Base-by-base conservation (phyloP, 2,113 vertebrate genomes). In the Potamarius usumacintae region DNA sequence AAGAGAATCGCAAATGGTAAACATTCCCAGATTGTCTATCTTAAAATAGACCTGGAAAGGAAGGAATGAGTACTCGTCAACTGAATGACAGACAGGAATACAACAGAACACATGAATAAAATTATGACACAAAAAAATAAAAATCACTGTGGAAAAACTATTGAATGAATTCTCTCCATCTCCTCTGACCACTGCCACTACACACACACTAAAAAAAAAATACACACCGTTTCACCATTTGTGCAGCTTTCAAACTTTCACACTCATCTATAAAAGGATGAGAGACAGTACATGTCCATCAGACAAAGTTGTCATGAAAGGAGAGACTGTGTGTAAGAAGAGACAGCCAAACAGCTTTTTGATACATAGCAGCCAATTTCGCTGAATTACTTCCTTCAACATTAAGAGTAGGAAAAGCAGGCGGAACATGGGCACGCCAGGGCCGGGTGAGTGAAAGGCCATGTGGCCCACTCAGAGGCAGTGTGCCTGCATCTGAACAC, bases 21-120 rank as follows among this genome's bases (percentile, higher is more conserved):
- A 93, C 91, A 93, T 91, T 93, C 87, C 92, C 92, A 92, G 89
- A 93, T 90, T 89, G 80, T 88, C 52, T 48, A 82, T 90, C 88
- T 85, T 91, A 91, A 92, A 93, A 93, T 89, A 92, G 89, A 92
- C 60, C 63, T 69, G 63, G 58, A 87, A 84, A 90, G 74, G 74
- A 87, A 85, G 79, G 48, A 88, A 89, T 91, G 86, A 53, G 18
- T 77, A 86, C 83, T 81, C 57, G 60, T 71, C 58, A 84, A 92
- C 87, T 57, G 85, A 89, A 88, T 17, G 65, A 81, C 83, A 86
- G 80, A 82, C 82, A 82, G 89, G 86, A 91, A 87, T 85, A 90
- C 88, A 62, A 92, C 81, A 88, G 71, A 89, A 90, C 86, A 90
- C 87, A 82, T 90, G 89, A 89, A 92, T 88, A 72, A 92, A 87